A percentile compares a stretch with the other conserved stretches of the same genome.
Conservation (phyloP, 2,797 vertebrate species). For the Nothura maculosa region DNA sequence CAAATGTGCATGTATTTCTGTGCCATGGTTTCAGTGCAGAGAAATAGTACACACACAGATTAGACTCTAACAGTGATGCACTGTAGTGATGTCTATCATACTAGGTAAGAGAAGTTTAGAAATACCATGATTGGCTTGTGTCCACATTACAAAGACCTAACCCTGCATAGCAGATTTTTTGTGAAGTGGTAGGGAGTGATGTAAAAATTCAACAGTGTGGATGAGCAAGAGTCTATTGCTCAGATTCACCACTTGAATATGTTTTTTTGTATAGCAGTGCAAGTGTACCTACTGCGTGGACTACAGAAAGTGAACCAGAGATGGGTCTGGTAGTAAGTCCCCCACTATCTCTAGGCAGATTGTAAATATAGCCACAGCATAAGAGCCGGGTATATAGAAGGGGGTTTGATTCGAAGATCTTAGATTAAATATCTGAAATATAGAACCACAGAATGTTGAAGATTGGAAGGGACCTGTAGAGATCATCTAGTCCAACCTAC, state of each 20-base stretch:
- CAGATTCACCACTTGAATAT: background rate
- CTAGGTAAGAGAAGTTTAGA: background rate
- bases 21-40: background rate
- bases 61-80: background rate
- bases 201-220: rapidly evolving
- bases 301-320: background rate
- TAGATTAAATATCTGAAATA: background rate
- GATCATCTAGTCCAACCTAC: no score
- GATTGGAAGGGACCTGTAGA: no score
- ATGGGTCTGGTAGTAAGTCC: no score
- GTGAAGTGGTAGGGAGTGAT: background rate
- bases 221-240: background rate
- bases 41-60: background rate
- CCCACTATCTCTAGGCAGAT: no score
- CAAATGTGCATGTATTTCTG: rapidly evolving
- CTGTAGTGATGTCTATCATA: background rate
- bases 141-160: background rate
- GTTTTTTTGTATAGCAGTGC: background rate
- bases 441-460: no score
- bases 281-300: background rate
- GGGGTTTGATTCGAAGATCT: background rate
- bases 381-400: background rate
- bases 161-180: background rate
- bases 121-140: background rate
- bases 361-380: background rate